These are phyloP conservation scores for Ptychobarbus kaznakovi DNA, from an alignment of 2,797 vertebrate genomes.

Conservation along the genomic window DNA sequence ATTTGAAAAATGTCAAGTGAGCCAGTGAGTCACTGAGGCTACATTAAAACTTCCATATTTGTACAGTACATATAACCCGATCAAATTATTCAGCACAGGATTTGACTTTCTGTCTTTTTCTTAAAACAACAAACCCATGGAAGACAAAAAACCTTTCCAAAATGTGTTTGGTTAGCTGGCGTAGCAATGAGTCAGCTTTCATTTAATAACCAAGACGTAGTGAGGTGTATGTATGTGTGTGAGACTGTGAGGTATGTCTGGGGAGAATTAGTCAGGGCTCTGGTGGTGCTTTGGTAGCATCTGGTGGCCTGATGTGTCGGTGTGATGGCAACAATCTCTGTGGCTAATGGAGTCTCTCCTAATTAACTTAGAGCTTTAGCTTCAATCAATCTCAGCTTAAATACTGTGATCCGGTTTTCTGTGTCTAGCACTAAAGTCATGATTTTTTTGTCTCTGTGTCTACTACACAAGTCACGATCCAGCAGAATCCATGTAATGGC, in stretches of 20 bases:
- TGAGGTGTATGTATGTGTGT: constrained; percentile 20
- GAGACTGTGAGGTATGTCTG: constrained; percentile 42
- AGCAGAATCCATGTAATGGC: constrained; percentile 1
- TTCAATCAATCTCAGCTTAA: background rate
- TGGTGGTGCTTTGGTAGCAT: constrained; percentile 45
- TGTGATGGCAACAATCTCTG: constrained; percentile 15
- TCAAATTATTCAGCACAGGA: constrained; percentile 3
- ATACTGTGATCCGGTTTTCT: background rate
- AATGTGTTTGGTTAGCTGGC: constrained; percentile 35
- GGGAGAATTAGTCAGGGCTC: constrained; percentile 43
- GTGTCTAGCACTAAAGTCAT: constrained; percentile 7
- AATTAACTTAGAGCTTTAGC: background rate
- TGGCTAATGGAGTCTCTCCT: constrained; percentile 11
- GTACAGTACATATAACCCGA: background rate
- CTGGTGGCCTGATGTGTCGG: constrained; percentile 50
- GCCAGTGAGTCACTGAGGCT: background rate
- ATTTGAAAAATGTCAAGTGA: constrained; percentile 4
- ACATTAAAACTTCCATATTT: constrained; percentile 29
- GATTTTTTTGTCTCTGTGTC: background rate
- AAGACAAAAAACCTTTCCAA: constrained; percentile 13
- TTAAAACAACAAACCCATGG: constrained; percentile 28
- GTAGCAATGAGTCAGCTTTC: constrained; percentile 21
- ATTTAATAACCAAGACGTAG: constrained; percentile 29
- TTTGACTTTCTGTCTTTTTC: constrained; percentile 30
- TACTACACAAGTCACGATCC: constrained; percentile 2